These are phyloP conservation scores for Cryptus armator DNA, from an alignment of 2,888 invertebrate species.

Conservation along the genomic window DNA sequence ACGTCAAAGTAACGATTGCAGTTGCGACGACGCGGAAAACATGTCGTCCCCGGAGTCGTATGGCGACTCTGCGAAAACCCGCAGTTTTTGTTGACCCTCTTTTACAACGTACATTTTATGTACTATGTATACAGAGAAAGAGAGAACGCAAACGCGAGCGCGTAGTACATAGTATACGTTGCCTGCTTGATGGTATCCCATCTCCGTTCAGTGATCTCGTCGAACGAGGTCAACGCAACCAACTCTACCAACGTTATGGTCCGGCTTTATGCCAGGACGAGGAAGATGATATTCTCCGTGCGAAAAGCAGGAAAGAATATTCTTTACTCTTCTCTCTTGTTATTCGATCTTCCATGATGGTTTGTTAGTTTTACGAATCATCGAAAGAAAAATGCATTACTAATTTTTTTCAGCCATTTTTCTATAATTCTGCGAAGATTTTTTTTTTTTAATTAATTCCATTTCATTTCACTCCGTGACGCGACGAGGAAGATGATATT, in stretches of 20 bases:
- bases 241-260: conserved; percentile 22
- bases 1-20: background rate
- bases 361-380: background rate
- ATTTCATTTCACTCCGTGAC: too few relatives aligned
- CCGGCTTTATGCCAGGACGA: conserved; percentile 17
- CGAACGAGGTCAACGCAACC: conserved; percentile 30
- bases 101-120: conserved; percentile 14
- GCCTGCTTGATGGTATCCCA: conserved; percentile 39
- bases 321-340: background rate
- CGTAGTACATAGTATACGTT: conserved; percentile 22
- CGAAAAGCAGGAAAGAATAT: conserved; percentile 2
- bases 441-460: too few relatives aligned
- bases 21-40: conserved; percentile 10
- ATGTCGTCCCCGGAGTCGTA: conserved; percentile 7
- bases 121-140: background rate
- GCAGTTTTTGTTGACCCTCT: conserved; percentile 28
- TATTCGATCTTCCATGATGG: background rate
- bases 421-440: background rate
- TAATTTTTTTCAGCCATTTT: background rate
- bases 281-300: background rate
- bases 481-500: conserved; percentile 11
- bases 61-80: conserved; percentile 4
- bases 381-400: background rate
- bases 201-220: conserved; percentile 33
- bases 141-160: conserved; percentile 4